Evolutionary conservation across 2,888 invertebrate genomes (phyloP).

Genomic region (Brachylomia viminalis): DNA sequence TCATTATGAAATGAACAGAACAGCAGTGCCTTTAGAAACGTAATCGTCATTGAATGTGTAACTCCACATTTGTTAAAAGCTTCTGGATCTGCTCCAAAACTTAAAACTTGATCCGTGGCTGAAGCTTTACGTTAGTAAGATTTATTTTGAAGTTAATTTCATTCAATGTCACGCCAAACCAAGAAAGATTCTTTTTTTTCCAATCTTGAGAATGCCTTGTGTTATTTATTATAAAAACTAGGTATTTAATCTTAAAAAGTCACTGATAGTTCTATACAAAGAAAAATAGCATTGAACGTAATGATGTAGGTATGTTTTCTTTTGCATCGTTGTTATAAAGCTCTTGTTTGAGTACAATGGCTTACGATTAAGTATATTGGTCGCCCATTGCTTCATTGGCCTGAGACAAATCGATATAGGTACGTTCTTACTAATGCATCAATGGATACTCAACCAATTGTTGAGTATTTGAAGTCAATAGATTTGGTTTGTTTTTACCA

Average conservation of each 20-base stretch:
- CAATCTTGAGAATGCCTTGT: neutral
- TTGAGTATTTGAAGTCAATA: neutral
- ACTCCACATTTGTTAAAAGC: too few relatives aligned
- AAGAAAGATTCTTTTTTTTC: neutral
- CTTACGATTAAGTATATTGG: neutral
- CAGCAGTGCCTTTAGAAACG: too few relatives aligned
- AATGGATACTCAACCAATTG: neutral
- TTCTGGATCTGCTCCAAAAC: too few relatives aligned
- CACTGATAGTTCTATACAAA: neutral
- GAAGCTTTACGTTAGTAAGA: neutral
- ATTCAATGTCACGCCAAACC: neutral
- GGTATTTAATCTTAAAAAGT: conserved; percentile 7
- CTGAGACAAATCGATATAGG: neutral
- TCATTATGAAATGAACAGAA: too few relatives aligned
- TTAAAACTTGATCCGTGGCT: neutral
- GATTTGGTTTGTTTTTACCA: conserved; percentile 16
- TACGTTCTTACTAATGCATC: neutral
- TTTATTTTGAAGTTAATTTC: neutral
- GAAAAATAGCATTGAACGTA: conserved; percentile 7
- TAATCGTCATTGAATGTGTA: too few relatives aligned
- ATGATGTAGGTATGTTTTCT: conserved; percentile 21
- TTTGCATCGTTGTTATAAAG: conserved; percentile 8
- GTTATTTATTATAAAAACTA: conserved; percentile 4
- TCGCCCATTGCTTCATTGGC: neutral
- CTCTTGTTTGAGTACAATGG: conserved; percentile 11